Evolutionary conservation across 2,113 vertebrate genomes (phyloP), one percentile per base, ranked within the genome.

Genomic region (Kobus ellipsiprymnus): DNA sequence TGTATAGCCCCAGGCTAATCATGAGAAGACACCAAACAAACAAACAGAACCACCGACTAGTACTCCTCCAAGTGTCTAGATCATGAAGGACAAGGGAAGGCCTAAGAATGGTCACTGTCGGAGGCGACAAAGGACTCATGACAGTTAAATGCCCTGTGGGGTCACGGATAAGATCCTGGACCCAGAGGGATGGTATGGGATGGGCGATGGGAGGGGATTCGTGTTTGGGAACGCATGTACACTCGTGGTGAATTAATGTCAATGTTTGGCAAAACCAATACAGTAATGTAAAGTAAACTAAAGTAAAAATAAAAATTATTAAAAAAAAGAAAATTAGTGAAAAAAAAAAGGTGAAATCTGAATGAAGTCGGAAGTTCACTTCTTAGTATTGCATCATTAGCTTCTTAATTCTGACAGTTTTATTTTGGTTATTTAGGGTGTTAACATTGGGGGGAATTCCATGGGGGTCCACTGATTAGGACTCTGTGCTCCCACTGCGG

Each of bases 351-450:
- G 2, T 33, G 15, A 89, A 81, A 44, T 78, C 55, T 60, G 40
- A 95, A 46, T 86, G 36, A 64, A 44, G 11, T 77, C 78, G 87
- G 25, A 33, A n/a, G 23, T 71, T 90, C 82, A 83, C 94, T 44
- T 62, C 46, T 48, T 87, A 50, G 29, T 87, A 50, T 71, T n/a
- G 3, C 52, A 84, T 62, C 67, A 30, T 97, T 90, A 64, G 89
- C 78, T 29, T 94, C 91, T 88, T 87, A 17, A 29, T 97, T 97
- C 93, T 78, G 50, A 93, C 74, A 88, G 23, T 88, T 78, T 84
- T 93, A 36, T 30, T 67, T 2, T 54, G 36, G 23, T 81, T 95
- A 64, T 36, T 2, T 95, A 90, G 74, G 50, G 59, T 85, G 46
- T 40, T 94, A 92, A 80, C 27, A 59, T 10, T 40, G 23, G 21